phyloP scores from a whole-genome alignment of 2,113 vertebrate species.

The Kryptolebias marmoratus region DNA sequence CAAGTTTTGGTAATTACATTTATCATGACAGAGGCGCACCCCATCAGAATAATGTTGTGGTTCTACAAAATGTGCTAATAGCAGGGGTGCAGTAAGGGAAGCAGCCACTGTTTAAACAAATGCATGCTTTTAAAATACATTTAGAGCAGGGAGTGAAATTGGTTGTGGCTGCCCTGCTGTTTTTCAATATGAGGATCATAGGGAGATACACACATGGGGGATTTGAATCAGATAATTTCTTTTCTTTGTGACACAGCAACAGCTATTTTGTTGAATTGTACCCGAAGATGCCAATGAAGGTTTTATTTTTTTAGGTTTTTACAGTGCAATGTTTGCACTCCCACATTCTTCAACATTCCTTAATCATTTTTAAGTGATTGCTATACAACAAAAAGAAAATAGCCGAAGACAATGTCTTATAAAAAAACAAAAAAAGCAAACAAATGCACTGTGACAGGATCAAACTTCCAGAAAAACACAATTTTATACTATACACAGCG shows the following conservation, averaged over 20 bases:
- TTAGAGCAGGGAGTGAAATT: constrained; percentile 37
- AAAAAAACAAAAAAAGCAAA: constrained; percentile 6
- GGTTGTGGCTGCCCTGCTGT: constrained; percentile 41
- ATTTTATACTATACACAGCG: constrained; percentile 18
- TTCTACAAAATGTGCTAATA: constrained; percentile 49
- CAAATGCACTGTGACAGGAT: constrained; percentile 25
- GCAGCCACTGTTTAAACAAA: constrained; percentile 39
- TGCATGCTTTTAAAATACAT: constrained; percentile 43
- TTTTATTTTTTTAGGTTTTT: constrained; percentile 20
- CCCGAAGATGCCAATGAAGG: constrained; percentile 28
- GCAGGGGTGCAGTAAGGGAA: constrained; percentile 29
- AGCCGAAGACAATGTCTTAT: constrained; percentile 4
- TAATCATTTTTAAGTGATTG: constrained; percentile 15
- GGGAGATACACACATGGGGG: constrained; percentile 31
- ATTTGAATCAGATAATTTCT: constrained; percentile 45
- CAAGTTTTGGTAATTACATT: constrained; percentile 5
- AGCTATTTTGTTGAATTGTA: constrained; percentile 46
- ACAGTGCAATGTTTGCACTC: constrained; percentile 12
- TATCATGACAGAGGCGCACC: constrained; percentile 11
- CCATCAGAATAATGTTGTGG: constrained; percentile 22
- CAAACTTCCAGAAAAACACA: constrained; percentile 33
- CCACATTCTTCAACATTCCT: neutral
- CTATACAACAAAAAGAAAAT: neutral
- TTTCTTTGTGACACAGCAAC: constrained; percentile 41
- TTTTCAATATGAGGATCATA: constrained; percentile 37